phyloP scores from a whole-genome alignment of 2,888 invertebrate genomes.

The Allophyes oxyacanthae region DNA sequence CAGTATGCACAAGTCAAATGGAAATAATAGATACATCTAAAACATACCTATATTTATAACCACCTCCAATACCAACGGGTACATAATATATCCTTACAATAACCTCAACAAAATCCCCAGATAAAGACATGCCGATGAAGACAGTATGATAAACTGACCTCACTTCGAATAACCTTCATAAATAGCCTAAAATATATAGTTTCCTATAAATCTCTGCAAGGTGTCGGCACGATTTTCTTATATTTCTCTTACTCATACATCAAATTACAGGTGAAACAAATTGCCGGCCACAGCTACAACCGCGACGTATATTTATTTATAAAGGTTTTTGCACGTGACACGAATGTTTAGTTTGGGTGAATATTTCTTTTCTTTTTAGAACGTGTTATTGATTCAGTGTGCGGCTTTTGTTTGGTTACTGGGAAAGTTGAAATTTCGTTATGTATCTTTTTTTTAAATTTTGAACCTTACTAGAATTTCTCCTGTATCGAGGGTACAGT shows the following conservation, averaged over 20 bases:
- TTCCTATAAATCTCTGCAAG: constrained; percentile 49
- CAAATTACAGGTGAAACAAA: constrained; percentile 83
- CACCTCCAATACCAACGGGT: too few relatives aligned
- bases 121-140: constrained; percentile 55
- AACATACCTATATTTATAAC: too few relatives aligned
- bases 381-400: constrained; percentile 42
- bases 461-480: too few relatives aligned
- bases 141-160: constrained; percentile 52
- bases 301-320: constrained; percentile 78
- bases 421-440: not conserved
- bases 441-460: too few relatives aligned
- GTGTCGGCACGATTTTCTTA: constrained; percentile 55
- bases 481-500: too few relatives aligned
- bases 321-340: constrained; percentile 70
- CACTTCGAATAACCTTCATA: constrained; percentile 47
- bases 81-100: too few relatives aligned
- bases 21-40: too few relatives aligned
- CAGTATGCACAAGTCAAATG: too few relatives aligned
- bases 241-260: constrained; percentile 70
- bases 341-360: constrained; percentile 53
- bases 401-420: constrained; percentile 12
- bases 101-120: constrained; percentile 14
- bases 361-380: constrained; percentile 46
- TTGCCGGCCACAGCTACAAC: constrained; percentile 76
- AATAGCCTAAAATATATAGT: constrained; percentile 51